phyloP scores from a whole-genome alignment of 2,113 vertebrate genomes.

The Tachuris rubrigastra region DNA sequence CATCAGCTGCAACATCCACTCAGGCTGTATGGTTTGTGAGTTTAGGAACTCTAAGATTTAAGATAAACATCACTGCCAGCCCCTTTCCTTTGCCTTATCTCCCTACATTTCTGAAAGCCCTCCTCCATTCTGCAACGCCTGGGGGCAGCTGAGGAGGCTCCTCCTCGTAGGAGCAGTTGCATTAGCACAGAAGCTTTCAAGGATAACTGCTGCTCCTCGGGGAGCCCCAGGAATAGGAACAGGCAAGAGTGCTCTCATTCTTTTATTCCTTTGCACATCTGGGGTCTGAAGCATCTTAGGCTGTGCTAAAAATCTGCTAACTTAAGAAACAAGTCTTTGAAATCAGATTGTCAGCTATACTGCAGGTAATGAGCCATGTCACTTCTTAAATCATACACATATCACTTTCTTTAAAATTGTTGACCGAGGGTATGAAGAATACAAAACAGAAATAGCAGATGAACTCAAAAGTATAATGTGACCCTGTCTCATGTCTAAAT shows the following conservation, averaged over 20 bases:
- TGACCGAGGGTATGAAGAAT: background rate
- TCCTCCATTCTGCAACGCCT: background rate
- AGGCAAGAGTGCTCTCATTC: constrained; percentile 38
- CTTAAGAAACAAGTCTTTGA: background rate
- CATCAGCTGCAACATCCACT: background rate
- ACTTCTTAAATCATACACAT: background rate
- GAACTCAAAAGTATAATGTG: background rate
- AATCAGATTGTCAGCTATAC: constrained; percentile 12
- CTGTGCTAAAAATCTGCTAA: constrained; percentile 49
- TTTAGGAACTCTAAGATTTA: background rate
- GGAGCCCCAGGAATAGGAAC: constrained; percentile 43
- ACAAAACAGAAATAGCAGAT: constrained; percentile 24
- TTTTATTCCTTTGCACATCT: constrained; percentile 43
- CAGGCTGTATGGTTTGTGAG: background rate
- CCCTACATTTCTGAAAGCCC: background rate
- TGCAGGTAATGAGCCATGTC: constrained; percentile 43
- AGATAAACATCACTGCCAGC: background rate
- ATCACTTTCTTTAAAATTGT: constrained; percentile 40
- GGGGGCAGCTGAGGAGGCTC: constrained; percentile 6
- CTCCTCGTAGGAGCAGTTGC: background rate
- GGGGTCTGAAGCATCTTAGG: constrained; percentile 24
- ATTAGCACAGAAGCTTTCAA: constrained; percentile 57
- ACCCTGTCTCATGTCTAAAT: background rate
- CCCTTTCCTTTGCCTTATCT: background rate
- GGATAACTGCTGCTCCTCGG: constrained; percentile 41